These are phyloP conservation scores for Ageneiosus marmoratus DNA, from an alignment of 2,113 vertebrate genomes.

Conservation along the genomic window DNA sequence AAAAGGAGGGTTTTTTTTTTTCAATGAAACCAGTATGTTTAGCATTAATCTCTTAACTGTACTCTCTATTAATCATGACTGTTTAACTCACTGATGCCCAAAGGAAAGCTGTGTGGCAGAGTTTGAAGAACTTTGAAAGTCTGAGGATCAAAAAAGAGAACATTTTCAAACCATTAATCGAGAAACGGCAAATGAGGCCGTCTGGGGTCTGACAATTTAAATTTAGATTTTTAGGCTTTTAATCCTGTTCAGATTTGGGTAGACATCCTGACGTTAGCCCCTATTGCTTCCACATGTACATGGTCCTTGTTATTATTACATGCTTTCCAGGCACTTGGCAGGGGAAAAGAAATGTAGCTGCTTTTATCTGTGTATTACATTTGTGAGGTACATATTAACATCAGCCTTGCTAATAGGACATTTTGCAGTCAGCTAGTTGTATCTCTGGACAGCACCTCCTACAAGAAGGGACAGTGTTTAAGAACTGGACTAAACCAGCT, in stretches of 20 bases:
- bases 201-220: neutral
- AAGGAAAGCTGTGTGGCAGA: neutral
- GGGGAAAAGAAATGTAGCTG: neutral
- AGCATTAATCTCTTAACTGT: neutral
- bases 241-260: slow-evolving; percentile 13
- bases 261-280: slow-evolving; percentile 31
- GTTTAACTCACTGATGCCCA: neutral
- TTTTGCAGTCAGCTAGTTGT: neutral
- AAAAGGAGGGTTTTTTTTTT: slow-evolving; percentile 10
- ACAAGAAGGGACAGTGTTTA: neutral
- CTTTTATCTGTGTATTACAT: neutral
- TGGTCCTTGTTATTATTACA: slow-evolving; percentile 25
- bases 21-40: neutral
- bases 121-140: neutral
- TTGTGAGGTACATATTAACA: neutral
- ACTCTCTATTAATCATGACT: neutral
- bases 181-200: neutral
- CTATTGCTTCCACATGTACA: slow-evolving; percentile 31
- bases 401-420: neutral
- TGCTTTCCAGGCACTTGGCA: slow-evolving; percentile 19
- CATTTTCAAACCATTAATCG: slow-evolving; percentile 8
- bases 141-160: neutral
- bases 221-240: slow-evolving; percentile 6
- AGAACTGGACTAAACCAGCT: neutral
- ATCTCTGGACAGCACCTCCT: neutral